Evolutionary conservation across 2,888 invertebrate species (phyloP).

Genomic region (Drosophila dives): DNA sequence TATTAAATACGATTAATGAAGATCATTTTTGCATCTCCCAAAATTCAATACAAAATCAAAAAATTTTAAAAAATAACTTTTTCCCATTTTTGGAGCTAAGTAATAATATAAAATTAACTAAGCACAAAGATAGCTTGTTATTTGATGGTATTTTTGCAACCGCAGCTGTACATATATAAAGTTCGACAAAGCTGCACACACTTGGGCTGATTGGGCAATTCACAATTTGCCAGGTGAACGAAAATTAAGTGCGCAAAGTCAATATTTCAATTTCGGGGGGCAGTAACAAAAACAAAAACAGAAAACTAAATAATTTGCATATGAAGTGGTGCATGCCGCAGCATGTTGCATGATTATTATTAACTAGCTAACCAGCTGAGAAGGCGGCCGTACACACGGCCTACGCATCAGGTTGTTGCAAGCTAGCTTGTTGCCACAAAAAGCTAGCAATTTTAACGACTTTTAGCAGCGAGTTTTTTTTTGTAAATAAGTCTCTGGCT

Average conservation of each 20-base stretch:
- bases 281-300: conserved; percentile 8
- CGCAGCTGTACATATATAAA: conserved; percentile 2
- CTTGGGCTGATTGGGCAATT: conserved; percentile 69
- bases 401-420: conserved; percentile 55
- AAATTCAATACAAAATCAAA: not conserved
- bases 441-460: conserved; percentile 36
- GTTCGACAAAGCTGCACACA: conserved; percentile 22
- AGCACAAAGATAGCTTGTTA: not conserved
- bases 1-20: not conserved
- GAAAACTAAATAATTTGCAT: conserved; percentile 65
- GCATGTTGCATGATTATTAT: conserved; percentile 56
- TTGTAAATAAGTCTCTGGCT: conserved; percentile 60
- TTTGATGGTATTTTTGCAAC: not conserved
- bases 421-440: conserved; percentile 19
- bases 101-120: not conserved
- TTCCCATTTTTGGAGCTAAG: not conserved
- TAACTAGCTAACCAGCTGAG: conserved; percentile 54
- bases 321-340: conserved; percentile 50
- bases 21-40: not conserved
- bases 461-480: conserved; percentile 47
- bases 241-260: conserved; percentile 80
- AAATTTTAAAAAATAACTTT: not conserved
- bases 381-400: conserved; percentile 25
- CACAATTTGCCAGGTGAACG: conserved; percentile 70
- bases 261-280: conserved; percentile 73